These are phyloP conservation scores for Smithornis capensis DNA, from an alignment of 2,113 vertebrate genomes.

Conservation along the genomic window DNA sequence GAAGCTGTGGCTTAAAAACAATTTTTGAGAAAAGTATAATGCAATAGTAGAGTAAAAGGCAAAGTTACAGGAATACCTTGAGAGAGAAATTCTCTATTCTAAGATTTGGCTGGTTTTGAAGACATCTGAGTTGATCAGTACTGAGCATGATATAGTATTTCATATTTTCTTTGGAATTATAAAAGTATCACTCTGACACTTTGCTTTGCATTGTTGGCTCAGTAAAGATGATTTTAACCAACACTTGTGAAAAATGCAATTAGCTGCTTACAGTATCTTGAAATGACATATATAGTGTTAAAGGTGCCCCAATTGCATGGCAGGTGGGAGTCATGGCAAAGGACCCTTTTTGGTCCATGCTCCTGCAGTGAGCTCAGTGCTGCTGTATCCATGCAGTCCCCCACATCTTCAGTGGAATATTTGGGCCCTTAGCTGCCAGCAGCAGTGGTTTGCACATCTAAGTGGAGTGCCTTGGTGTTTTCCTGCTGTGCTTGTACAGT, in stretches of 20 bases:
- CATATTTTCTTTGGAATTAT: background rate
- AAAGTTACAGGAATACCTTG: background rate
- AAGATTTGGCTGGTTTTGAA: background rate
- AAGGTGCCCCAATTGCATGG: background rate
- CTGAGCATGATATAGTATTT: background rate
- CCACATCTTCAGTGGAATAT: no score
- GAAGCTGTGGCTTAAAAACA: background rate
- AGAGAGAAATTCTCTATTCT: background rate
- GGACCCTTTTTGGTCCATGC: background rate
- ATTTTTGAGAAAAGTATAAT: slow-evolving; percentile 7
- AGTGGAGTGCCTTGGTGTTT: background rate
- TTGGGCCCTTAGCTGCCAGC: background rate
- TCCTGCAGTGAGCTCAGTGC: background rate
- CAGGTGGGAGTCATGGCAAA: background rate
- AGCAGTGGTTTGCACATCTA: fast-evolving
- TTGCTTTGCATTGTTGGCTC: background rate
- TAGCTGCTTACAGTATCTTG: background rate
- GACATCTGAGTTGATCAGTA: background rate
- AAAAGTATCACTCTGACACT: background rate
- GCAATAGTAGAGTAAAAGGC: background rate
- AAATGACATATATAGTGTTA: background rate
- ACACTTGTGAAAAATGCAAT: background rate
- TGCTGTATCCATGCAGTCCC: no score
- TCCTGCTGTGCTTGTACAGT: background rate
- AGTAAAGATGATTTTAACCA: background rate